Evolutionary conservation across 1,140 invertebrate genomes (phyloP).

Genomic region (Trichogramma pretiosum): DNA sequence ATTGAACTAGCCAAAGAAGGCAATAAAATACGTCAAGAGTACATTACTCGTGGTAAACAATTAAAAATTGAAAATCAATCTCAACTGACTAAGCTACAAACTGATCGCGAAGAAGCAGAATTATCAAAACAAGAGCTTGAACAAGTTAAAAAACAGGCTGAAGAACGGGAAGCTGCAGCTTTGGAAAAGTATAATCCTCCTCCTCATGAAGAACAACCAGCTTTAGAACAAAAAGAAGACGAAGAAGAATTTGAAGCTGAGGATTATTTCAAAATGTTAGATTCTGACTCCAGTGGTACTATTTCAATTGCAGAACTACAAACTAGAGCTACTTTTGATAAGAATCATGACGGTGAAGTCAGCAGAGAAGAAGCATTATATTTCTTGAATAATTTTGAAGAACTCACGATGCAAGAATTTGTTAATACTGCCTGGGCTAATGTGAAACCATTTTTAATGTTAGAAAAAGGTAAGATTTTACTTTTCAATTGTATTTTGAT

Average conservation of each 20-base stretch:
- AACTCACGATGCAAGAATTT: constrained; percentile 64
- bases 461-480: constrained; percentile 51
- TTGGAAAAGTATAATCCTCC: constrained; percentile 68
- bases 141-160: constrained; percentile 59
- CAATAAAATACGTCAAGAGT: constrained; percentile 63
- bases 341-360: constrained; percentile 75
- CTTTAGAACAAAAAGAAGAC: constrained; percentile 54
- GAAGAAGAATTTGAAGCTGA: constrained; percentile 53
- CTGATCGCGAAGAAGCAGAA: constrained; percentile 64
- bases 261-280: constrained; percentile 63
- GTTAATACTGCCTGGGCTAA: constrained; percentile 60
- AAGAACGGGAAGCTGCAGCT: constrained; percentile 61
- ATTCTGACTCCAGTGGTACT: constrained; percentile 69
- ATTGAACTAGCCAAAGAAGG: constrained; percentile 71
- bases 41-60: constrained; percentile 68
- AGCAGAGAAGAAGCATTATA: constrained; percentile 77
- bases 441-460: constrained; percentile 69
- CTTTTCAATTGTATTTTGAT: constrained; percentile 20
- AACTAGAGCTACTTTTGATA: constrained; percentile 71
- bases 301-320: constrained; percentile 72
- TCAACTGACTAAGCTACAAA: constrained; percentile 59
- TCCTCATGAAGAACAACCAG: constrained; percentile 57
- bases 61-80: constrained; percentile 63
- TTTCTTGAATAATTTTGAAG: constrained; percentile 65
- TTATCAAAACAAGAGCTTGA: constrained; percentile 65